These are phyloP conservation scores for Oegoconia quadripuncta DNA, from an alignment of 2,888 invertebrate genomes.

Conservation along the genomic window DNA sequence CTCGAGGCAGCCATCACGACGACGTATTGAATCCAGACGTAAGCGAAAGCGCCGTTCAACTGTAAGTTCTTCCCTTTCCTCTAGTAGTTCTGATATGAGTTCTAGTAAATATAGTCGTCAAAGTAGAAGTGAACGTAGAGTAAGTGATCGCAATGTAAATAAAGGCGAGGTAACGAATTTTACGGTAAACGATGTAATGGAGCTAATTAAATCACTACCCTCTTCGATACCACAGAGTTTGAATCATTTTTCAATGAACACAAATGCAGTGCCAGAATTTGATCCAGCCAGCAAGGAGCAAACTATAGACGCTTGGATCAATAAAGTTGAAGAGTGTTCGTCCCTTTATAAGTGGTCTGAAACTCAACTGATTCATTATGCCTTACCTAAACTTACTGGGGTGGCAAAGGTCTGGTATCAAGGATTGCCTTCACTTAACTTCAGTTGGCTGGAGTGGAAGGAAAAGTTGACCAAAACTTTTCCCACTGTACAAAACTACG, in stretches of 20 bases:
- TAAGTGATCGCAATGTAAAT: no score
- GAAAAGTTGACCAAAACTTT: slow-evolving; percentile 17
- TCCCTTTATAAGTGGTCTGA: slow-evolving; percentile 1
- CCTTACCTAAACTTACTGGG: slow-evolving; percentile 20
- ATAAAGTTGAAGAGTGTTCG: slow-evolving; percentile 6
- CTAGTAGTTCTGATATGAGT: background rate
- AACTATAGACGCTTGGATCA: slow-evolving; percentile 5
- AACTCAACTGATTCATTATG: slow-evolving; percentile 19
- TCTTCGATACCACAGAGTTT: background rate
- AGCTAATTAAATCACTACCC: slow-evolving; percentile 1
- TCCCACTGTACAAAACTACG: slow-evolving; percentile 18
- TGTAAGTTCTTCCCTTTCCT: background rate
- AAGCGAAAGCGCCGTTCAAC: background rate
- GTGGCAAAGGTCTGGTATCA: slow-evolving; percentile 21
- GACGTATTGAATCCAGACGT: background rate
- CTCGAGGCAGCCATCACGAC: background rate
- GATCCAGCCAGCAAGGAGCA: slow-evolving; percentile 9
- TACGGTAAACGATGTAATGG: background rate
- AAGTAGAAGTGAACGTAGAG: background rate
- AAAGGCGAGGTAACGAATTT: background rate
- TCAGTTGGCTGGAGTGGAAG: slow-evolving; percentile 23
- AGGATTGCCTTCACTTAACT: slow-evolving; percentile 13
- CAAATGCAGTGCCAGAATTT: slow-evolving; percentile 8
- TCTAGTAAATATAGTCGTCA: background rate
- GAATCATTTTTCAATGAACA: no score